Conservation (phyloP, 2,113 vertebrate species). For the Oryzias javanicus region DNA sequence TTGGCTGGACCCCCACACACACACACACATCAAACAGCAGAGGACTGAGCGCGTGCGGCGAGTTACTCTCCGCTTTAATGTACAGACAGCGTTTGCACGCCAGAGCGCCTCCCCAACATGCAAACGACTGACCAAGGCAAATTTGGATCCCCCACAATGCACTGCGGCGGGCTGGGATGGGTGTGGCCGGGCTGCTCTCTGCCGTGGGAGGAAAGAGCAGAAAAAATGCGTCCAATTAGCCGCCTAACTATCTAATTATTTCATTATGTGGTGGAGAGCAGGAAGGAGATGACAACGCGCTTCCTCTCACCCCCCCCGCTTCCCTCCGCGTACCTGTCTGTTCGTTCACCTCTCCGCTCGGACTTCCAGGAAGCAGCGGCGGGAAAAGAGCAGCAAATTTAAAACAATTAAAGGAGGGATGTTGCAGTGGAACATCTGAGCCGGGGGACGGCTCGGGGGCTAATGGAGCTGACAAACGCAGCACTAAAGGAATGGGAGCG, state of each 20-base stretch:
- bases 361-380: not conserved
- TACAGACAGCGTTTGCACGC: not conserved
- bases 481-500: slow-evolving; percentile 28
- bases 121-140: slow-evolving; percentile 12
- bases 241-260: slow-evolving; percentile 65
- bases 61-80: not conserved
- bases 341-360: not conserved
- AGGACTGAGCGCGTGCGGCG: slow-evolving; percentile 2
- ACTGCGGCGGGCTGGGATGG: slow-evolving; percentile 2
- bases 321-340: slow-evolving; percentile 18
- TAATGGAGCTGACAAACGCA: slow-evolving; percentile 6
- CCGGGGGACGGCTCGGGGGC: not conserved
- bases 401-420: slow-evolving; percentile 48
- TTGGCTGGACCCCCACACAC: slow-evolving; percentile 40
- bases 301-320: slow-evolving; percentile 41
- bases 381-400: slow-evolving; percentile 47
- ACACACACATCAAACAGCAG: slow-evolving; percentile 4
- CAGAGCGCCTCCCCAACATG: slow-evolving; percentile 7
- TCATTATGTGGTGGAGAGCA: slow-evolving; percentile 61
- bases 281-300: slow-evolving; percentile 54
- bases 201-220: slow-evolving; percentile 41
- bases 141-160: slow-evolving; percentile 31
- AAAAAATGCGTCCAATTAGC: slow-evolving; percentile 61
- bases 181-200: slow-evolving; percentile 15
- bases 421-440: slow-evolving; percentile 4